Percentiles rank a stretch among this genome's conserved stretches.
Evolutionary conservation across 2,888 invertebrate species (phyloP).

Genomic region (Hedychridium roseum): DNA sequence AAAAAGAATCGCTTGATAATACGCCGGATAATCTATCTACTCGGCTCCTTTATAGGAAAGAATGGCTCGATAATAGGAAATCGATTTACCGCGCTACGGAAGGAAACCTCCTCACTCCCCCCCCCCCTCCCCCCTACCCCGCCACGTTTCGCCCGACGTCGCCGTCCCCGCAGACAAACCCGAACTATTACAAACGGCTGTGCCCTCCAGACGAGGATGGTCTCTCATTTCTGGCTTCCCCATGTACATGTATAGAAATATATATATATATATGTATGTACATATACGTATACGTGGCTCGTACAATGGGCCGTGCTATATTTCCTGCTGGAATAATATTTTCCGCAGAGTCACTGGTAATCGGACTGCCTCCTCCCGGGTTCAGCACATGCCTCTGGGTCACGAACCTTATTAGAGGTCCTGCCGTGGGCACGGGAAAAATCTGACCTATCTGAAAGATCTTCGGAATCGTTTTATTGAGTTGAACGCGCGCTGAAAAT

Average conservation of each 20-base stretch:
- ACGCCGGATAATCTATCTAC: constrained; percentile 39
- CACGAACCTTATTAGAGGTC: too few relatives aligned
- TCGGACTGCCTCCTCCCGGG: constrained; percentile 27
- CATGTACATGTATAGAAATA: background rate
- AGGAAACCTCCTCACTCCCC: constrained; percentile 10
- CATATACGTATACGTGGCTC: background rate
- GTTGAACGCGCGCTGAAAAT: too few relatives aligned
- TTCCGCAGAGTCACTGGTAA: constrained; percentile 25
- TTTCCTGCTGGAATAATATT: constrained; percentile 32
- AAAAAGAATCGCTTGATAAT: constrained; percentile 37
- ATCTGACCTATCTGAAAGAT: too few relatives aligned
- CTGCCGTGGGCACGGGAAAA: too few relatives aligned
- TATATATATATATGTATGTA: too few relatives aligned
- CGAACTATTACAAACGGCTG: constrained; percentile 28
- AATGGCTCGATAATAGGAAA: constrained; percentile 41
- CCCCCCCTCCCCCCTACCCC: constrained; percentile 1
- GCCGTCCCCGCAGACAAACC: constrained; percentile 22
- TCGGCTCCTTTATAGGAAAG: constrained; percentile 33
- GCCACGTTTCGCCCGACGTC: too few relatives aligned
- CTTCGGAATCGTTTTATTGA: too few relatives aligned
- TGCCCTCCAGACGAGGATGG: too few relatives aligned
- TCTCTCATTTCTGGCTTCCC: constrained; percentile 9
- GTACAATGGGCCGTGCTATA: constrained; percentile 19
- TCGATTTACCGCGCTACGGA: constrained; percentile 38
- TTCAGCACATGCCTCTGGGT: too few relatives aligned